A percentile compares a stretch with the other conserved stretches of the same genome.
Evolutionary conservation across 2,888 invertebrate genomes (phyloP).

Genomic region (Chrysomela aeneicollis): DNA sequence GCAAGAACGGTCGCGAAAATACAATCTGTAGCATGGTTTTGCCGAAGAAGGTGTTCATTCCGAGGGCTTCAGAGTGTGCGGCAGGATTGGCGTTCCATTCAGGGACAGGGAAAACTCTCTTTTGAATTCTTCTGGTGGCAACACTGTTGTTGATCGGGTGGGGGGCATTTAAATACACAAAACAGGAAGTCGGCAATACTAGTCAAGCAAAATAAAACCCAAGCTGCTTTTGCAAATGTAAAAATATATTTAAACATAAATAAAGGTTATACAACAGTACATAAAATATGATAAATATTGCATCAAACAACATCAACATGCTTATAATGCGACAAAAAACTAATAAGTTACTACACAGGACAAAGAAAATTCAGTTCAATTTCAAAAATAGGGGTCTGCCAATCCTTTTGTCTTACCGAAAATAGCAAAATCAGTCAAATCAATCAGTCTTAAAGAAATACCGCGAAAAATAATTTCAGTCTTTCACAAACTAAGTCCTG

Average conservation of each 20-base stretch:
- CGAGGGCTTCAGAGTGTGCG: conserved; percentile 45
- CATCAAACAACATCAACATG: conserved; percentile 63
- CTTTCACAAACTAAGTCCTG: conserved; percentile 55
- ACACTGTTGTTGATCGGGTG: conserved; percentile 46
- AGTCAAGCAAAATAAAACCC: conserved; percentile 61
- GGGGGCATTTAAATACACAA: conserved; percentile 29
- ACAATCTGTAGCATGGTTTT: conserved; percentile 3
- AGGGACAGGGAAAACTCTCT: conserved; percentile 34
- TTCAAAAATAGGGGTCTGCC: conserved; percentile 59
- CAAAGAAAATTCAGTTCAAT: conserved; percentile 49
- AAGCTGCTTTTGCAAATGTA: conserved; percentile 62
- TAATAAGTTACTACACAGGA: conserved; percentile 54
- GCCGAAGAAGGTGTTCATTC: conserved; percentile 44
- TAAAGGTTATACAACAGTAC: conserved; percentile 63
- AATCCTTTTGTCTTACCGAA: conserved; percentile 51
- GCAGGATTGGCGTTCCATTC: conserved; percentile 40
- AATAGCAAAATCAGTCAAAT: conserved; percentile 62
- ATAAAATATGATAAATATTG: conserved; percentile 63
- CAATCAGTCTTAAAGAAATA: conserved; percentile 56
- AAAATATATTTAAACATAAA: conserved; percentile 64
- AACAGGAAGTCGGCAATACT: conserved; percentile 42
- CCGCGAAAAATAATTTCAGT: conserved; percentile 54
- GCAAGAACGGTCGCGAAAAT: too few species aligned
- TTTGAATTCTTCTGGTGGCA: conserved; percentile 56
- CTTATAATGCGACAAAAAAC: conserved; percentile 59